Conservation (phyloP, 2,113 vertebrate species). For the Phalacrocorax pelagicus region DNA sequence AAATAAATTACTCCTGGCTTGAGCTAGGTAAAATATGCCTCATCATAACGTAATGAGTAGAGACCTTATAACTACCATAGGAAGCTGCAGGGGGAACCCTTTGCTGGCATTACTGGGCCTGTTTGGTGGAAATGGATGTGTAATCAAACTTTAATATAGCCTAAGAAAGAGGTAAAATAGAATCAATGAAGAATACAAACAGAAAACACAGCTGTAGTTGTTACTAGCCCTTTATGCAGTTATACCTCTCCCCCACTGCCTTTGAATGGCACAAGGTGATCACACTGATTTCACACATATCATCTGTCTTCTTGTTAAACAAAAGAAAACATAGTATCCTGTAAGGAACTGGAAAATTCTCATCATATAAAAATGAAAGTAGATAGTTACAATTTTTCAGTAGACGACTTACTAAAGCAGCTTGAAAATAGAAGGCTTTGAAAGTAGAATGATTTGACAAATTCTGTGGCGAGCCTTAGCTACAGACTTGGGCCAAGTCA, state of each 20-base stretch:
- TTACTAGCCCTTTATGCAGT: background rate
- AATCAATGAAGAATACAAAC: background rate
- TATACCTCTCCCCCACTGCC: background rate
- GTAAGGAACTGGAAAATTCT: background rate
- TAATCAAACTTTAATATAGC: background rate
- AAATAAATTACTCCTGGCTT: background rate
- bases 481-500: background rate
- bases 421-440: background rate
- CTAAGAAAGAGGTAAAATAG: slow-evolving; percentile 30
- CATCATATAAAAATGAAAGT: background rate
- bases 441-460: background rate
- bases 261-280: background rate
- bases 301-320: background rate
- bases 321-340: background rate
- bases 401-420: background rate
- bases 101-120: background rate
- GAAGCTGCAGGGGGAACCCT: background rate
- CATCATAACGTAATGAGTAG: background rate
- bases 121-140: background rate
- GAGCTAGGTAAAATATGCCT: background rate
- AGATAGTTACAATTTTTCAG: background rate
- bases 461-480: background rate
- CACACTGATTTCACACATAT: background rate
- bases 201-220: background rate
- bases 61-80: background rate